Conservation (phyloP, 1,140 invertebrate species). For the Rhopalosiphum maidis region DNA sequence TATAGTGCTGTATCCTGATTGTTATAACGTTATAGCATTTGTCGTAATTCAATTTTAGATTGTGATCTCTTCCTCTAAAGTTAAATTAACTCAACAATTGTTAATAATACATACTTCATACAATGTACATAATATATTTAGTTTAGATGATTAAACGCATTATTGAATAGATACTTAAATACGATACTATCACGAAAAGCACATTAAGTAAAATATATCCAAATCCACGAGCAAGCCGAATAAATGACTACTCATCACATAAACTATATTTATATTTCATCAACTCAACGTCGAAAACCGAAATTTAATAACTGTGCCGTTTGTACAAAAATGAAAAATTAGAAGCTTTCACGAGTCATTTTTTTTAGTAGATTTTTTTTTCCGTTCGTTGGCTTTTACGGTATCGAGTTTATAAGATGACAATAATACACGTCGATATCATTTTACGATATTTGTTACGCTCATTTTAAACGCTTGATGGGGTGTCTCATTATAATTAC, state of each 20-base stretch:
- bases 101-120: neutral
- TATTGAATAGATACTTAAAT: neutral
- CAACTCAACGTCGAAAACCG: neutral
- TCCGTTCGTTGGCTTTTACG: neutral
- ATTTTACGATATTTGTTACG: neutral
- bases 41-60: neutral
- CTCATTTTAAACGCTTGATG: conserved; percentile 20
- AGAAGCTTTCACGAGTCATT: neutral
- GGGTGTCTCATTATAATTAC: neutral
- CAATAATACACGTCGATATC: conserved; percentile 13
- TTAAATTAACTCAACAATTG: neutral
- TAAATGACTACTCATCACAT: neutral
- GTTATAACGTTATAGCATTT: neutral
- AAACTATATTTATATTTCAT: too few relatives aligned
- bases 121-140: conserved; percentile 7
- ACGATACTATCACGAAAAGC: neutral
- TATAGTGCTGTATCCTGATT: neutral
- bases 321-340: neutral
- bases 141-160: neutral
- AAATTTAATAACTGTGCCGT: neutral
- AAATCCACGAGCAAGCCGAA: neutral
- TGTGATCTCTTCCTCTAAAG: conserved; percentile 38
- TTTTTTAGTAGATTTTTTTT: neutral
- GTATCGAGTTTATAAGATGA: conserved; percentile 11
- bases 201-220: neutral